A percentile compares a stretch with the other conserved stretches of the same genome.
Conservation (phyloP, 2,113 vertebrate species). For the Clarias batrachus region DNA sequence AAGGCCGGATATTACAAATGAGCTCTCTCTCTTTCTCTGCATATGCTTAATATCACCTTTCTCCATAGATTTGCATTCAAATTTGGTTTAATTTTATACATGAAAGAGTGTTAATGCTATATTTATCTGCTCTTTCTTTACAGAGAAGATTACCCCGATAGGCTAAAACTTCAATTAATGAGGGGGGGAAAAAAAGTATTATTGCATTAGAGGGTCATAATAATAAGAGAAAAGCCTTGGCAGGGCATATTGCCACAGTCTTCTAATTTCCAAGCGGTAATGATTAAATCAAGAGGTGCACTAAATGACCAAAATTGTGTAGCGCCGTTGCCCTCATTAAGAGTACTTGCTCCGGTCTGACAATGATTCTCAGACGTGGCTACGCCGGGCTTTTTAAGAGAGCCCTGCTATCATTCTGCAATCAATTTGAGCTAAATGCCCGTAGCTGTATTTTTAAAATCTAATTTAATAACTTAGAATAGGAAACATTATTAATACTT, state of each 20-base stretch:
- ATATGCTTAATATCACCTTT: constrained; percentile 55
- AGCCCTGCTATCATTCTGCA: constrained; percentile 91
- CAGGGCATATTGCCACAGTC: constrained; percentile 59
- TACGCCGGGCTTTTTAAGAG: constrained; percentile 80
- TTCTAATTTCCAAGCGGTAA: constrained; percentile 68
- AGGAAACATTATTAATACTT: constrained; percentile 99
- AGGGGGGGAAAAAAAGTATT: constrained; percentile 54
- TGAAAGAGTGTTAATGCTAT: constrained; percentile 65
- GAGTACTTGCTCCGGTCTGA: constrained; percentile 62
- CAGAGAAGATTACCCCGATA: constrained; percentile 68
- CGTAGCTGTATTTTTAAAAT: constrained; percentile 98
- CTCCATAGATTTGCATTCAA: constrained; percentile 64
- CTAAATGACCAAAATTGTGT: constrained; percentile 71
- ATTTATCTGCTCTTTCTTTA: constrained; percentile 65
- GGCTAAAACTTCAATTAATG: constrained; percentile 68
- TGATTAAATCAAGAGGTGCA: constrained; percentile 75
- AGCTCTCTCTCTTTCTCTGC: constrained; percentile 42
- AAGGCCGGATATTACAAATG: constrained; percentile 60
- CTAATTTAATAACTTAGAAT: constrained; percentile 99
- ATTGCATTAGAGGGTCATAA: constrained; percentile 62
- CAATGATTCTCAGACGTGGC: constrained; percentile 60
- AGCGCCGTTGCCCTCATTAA: constrained; percentile 68
- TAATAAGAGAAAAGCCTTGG: constrained; percentile 62
- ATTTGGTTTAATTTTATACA: constrained; percentile 69
- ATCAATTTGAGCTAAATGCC: constrained; percentile 97